Conservation (phyloP, 2,888 invertebrate genomes). For the Microdon myrmicae region DNA sequence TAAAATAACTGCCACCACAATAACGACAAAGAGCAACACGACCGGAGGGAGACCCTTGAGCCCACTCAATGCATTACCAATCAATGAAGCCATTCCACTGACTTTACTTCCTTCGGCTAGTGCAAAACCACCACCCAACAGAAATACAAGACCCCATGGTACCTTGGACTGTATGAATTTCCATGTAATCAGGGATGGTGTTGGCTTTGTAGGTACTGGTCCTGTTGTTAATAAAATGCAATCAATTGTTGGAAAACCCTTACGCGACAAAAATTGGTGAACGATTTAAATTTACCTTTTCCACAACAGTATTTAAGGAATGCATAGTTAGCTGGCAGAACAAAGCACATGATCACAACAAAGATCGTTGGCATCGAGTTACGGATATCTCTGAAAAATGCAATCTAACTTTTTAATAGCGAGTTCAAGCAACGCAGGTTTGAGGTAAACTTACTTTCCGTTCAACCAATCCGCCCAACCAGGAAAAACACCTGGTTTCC, state of each 20-base stretch:
- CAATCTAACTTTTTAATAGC: background rate
- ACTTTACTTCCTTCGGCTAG: slow-evolving; percentile 85
- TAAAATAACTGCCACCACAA: slow-evolving; percentile 78
- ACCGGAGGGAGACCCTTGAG: slow-evolving; percentile 73
- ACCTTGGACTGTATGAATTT: slow-evolving; percentile 84
- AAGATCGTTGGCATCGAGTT: slow-evolving; percentile 86
- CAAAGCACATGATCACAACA: slow-evolving; percentile 83
- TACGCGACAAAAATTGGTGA: background rate
- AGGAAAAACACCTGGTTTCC: slow-evolving; percentile 85
- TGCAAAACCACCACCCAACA: slow-evolving; percentile 92
- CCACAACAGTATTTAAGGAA: slow-evolving; percentile 76
- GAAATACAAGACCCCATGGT: slow-evolving; percentile 89
- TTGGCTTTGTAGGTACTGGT: slow-evolving; percentile 70
- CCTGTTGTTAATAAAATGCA: too few species aligned
- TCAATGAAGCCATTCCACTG: slow-evolving; percentile 80
- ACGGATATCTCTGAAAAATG: slow-evolving; percentile 73
- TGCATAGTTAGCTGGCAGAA: slow-evolving; percentile 82
- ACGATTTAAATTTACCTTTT: slow-evolving; percentile 50
- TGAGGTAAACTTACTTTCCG: slow-evolving; percentile 35
- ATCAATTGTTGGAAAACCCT: too few species aligned
- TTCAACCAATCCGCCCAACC: slow-evolving; percentile 80
- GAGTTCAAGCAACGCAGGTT: background rate
- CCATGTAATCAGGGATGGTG: slow-evolving; percentile 84
- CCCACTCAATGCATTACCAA: slow-evolving; percentile 77
- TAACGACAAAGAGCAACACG: slow-evolving; percentile 79